Evolutionary conservation across 2,797 vertebrate genomes (phyloP), one percentile per base, ranked within the genome.

Genomic region (Poliocrania exsul): DNA sequence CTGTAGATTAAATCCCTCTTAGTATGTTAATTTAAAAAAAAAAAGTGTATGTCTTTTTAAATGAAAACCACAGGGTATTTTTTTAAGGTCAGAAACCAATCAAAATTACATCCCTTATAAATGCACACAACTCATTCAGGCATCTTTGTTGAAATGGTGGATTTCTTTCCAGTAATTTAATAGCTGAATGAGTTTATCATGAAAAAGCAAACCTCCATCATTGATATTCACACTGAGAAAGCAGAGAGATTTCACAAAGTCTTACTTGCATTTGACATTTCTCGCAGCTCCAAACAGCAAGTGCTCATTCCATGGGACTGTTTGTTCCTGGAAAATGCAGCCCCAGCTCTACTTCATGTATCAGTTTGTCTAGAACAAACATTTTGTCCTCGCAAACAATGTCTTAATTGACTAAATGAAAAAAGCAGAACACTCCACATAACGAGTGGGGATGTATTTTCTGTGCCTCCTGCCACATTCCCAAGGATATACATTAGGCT

Each of bases 341-440:
- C 54, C 70, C 80, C 93, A 81, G 86, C 86, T 75, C 37, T 0
- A 17, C 56, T 84, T 77, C 77, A 21, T 61, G 3, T 7, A 91
- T 86, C 93, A 92, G 71, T 67, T 60, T 71, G 81, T 67, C 93
- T 91, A 88, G 86, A 95, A 96, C 93, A 95, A 96, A 97, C 93
- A 91, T 47, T 91, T 67, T 94, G 93, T 94, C 87, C 95, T 94
- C 82, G 70, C 67, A 77, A 94, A 92, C 81, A 95, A 15, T 0
- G 0, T 57, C 92, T 73, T 97, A 93, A 95, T 88, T 91, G 86
- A 50, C 65, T 91, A 74, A 77, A 93, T 89, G 64, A 87, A 89
- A 42, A 88, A 84, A 88, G 62, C 51, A 94, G 96, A 87, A 75
- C 74, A 23, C 70, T 85, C 51, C 78, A 56, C 29, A 6, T 14